phyloP scores from a whole-genome alignment of 2,797 vertebrate genomes.

The Rhinophrynus dorsalis region DNA sequence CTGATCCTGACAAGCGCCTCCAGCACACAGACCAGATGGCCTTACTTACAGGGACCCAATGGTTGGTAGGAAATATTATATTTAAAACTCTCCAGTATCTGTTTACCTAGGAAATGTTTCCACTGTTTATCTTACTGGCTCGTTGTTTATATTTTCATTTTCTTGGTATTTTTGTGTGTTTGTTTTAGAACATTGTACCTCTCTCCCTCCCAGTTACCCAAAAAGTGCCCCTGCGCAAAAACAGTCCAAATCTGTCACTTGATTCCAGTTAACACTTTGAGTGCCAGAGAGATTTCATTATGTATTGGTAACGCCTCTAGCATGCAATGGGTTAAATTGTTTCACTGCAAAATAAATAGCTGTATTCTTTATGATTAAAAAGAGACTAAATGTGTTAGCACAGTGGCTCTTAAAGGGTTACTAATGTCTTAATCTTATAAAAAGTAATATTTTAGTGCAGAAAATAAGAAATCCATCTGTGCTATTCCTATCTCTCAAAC shows the following conservation, averaged over 20 bases:
- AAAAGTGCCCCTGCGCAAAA: constrained; percentile 26
- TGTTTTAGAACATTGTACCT: constrained; percentile 46
- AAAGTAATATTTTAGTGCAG: no score
- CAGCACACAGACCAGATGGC: constrained; percentile 43
- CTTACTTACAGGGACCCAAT: constrained; percentile 38
- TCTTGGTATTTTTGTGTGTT: constrained; percentile 49
- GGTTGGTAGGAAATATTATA: constrained; percentile 51
- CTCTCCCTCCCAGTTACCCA: constrained; percentile 42
- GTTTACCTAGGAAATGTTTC: constrained; percentile 51
- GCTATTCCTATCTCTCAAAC: no score
- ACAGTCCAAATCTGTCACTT: not conserved
- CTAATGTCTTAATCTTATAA: no score
- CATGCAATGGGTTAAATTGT: no score
- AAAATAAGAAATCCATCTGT: no score
- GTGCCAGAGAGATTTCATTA: no score
- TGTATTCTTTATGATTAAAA: no score
- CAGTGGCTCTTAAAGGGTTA: no score
- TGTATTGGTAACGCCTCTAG: no score
- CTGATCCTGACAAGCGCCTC: constrained; percentile 36
- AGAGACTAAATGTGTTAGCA: no score
- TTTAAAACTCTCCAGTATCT: constrained; percentile 46
- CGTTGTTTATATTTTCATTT: constrained; percentile 50
- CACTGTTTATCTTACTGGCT: constrained; percentile 48
- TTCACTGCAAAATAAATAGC: no score
- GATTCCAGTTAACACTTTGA: constrained; percentile 24